Percentiles rank a stretch among this genome's conserved stretches.
Conservation (phyloP, 2,888 invertebrate species). For the Pegoplata infirma region DNA sequence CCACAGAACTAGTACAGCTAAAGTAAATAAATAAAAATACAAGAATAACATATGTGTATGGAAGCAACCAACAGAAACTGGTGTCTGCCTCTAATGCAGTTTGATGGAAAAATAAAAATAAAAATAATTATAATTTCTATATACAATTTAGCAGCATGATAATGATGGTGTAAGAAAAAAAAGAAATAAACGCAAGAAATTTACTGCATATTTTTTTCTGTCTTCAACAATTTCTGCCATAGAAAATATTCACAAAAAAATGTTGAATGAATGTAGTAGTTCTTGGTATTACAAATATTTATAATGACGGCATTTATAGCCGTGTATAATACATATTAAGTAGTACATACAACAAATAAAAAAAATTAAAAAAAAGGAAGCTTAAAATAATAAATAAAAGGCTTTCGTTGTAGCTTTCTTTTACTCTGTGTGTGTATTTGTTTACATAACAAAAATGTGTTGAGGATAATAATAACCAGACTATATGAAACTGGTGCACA, state of each 20-base stretch:
- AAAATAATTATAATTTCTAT: neutral
- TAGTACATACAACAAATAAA: neutral
- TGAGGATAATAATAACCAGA: neutral
- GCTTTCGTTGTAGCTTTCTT: neutral
- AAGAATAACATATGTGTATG: neutral
- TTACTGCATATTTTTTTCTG: slow-evolving; percentile 20
- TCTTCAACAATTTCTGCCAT: neutral
- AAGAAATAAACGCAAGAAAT: neutral
- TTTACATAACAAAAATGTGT: slow-evolving; percentile 1
- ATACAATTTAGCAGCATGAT: no score
- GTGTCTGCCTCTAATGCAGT: slow-evolving; percentile 5
- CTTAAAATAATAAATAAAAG: slow-evolving; percentile 27
- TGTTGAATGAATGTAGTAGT: neutral
- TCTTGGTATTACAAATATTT: no score
- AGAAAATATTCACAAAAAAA: neutral
- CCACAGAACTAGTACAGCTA: neutral
- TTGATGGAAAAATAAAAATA: slow-evolving; percentile 20
- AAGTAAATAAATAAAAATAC: neutral
- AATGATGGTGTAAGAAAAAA: neutral
- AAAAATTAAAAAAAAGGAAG: slow-evolving; percentile 25
- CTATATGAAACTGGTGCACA: neutral
- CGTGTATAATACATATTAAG: neutral
- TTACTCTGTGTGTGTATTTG: neutral
- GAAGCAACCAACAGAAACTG: neutral
- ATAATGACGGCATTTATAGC: slow-evolving; percentile 20